phyloP scores from a whole-genome alignment of 1,140 invertebrate genomes.

The Pseudachorutes palmiensis region DNA sequence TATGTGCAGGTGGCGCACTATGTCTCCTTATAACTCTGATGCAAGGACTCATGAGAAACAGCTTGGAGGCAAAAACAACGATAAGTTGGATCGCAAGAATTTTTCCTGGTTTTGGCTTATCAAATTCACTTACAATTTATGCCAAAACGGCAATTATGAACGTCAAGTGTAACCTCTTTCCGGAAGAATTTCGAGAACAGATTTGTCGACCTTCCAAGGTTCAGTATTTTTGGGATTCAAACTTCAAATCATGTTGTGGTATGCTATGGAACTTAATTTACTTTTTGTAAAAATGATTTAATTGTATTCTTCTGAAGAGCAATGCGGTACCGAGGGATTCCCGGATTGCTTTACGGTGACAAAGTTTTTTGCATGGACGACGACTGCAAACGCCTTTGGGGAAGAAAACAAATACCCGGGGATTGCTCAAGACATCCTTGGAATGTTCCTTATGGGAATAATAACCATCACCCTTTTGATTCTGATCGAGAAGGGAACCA shows the following conservation, averaged over 20 bases:
- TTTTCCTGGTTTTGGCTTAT: conserved; percentile 18
- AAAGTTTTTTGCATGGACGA: no score
- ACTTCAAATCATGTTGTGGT: background rate
- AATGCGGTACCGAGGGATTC: no score
- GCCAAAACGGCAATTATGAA: background rate
- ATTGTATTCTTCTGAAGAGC: no score
- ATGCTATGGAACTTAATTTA: background rate
- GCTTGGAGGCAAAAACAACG: no score
- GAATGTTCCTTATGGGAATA: background rate
- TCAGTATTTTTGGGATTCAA: background rate
- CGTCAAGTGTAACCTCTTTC: no score
- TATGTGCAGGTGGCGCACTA: background rate
- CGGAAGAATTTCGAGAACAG: no score
- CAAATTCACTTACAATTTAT: background rate
- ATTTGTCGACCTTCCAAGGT: background rate
- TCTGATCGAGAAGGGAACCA: background rate
- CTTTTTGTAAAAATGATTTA: no score
- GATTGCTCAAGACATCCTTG: background rate
- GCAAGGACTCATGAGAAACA: background rate
- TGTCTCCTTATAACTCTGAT: background rate
- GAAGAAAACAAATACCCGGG: background rate
- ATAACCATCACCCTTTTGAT: background rate
- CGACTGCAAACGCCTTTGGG: no score
- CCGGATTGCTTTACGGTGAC: no score
- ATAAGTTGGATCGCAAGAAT: no score